A percentile compares a stretch with the other conserved stretches of the same genome.
Conservation (phyloP, 2,113 vertebrate genomes). For the Montifringilla adamsi region DNA sequence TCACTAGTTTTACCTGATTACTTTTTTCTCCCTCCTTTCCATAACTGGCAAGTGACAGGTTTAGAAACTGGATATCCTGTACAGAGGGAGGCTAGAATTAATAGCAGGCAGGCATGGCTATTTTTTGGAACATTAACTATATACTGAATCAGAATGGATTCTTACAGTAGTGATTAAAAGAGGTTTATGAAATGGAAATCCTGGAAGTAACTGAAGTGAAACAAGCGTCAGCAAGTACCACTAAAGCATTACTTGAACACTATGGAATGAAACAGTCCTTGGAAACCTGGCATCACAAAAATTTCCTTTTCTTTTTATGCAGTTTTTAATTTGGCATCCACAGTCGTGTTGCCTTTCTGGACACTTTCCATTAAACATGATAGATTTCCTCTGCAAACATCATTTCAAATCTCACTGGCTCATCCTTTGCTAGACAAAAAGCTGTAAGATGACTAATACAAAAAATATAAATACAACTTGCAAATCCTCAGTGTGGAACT, state of each 20-base stretch:
- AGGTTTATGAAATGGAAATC: constrained; percentile 29
- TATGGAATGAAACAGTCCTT: constrained; percentile 7
- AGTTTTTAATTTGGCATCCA: neutral
- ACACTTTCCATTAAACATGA: neutral
- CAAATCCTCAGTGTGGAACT: neutral
- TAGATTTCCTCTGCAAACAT: neutral
- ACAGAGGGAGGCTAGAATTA: neutral
- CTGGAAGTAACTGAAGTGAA: neutral
- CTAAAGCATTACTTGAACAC: neutral
- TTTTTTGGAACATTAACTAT: neutral
- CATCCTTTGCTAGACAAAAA: neutral
- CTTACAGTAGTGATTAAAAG: constrained; percentile 9
- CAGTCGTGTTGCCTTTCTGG: neutral
- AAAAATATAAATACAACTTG: neutral
- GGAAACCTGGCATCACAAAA: constrained; percentile 29
- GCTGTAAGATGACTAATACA: neutral
- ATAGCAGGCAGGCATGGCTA: neutral
- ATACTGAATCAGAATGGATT: neutral
- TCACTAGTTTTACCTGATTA: neutral
- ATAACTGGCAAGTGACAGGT: neutral
- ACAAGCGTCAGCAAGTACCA: neutral
- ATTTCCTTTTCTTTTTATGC: neutral
- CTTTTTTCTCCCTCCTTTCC: neutral
- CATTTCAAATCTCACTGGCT: neutral
- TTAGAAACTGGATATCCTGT: neutral